phyloP scores from a whole-genome alignment of 2,113 vertebrate genomes.

The Zonotrichia leucophrys region DNA sequence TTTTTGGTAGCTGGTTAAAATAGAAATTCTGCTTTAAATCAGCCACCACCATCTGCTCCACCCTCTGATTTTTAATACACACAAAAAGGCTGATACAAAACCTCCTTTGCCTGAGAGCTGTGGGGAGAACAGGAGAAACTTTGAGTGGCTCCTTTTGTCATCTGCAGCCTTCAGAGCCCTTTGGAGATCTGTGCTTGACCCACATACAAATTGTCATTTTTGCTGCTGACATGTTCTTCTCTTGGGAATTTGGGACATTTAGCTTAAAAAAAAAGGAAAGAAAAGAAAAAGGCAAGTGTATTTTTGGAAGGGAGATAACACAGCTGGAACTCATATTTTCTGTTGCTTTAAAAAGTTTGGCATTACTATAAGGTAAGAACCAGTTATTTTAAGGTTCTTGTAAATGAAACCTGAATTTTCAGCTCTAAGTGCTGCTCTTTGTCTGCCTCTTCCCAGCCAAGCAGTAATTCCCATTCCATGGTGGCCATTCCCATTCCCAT shows the following conservation, averaged over 20 bases:
- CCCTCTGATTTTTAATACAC: background rate
- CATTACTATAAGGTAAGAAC: background rate
- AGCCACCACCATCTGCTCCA: background rate
- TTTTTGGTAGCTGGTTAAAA: slow-evolving; percentile 11
- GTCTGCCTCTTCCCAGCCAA: background rate
- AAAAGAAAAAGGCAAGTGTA: background rate
- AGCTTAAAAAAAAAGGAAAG: background rate
- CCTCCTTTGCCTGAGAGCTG: background rate
- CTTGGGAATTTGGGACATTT: background rate
- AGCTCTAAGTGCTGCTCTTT: background rate
- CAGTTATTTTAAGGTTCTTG: background rate
- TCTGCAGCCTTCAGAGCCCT: background rate
- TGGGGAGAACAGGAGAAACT: background rate
- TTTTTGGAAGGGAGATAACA: slow-evolving; percentile 7
- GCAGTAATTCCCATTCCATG: background rate
- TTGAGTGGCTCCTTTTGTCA: slow-evolving; percentile 16
- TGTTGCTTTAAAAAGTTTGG: background rate
- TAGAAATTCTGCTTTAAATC: background rate
- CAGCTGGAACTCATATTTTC: background rate
- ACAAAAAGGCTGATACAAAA: background rate
- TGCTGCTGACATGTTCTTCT: background rate
- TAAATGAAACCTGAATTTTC: background rate
- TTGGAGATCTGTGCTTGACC: background rate
- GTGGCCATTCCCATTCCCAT: no score
- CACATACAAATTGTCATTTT: slow-evolving; percentile 6